These are phyloP conservation scores for Leptobrachium ailaonicum DNA, from an alignment of 2,113 vertebrate genomes.

Conservation along the genomic window DNA sequence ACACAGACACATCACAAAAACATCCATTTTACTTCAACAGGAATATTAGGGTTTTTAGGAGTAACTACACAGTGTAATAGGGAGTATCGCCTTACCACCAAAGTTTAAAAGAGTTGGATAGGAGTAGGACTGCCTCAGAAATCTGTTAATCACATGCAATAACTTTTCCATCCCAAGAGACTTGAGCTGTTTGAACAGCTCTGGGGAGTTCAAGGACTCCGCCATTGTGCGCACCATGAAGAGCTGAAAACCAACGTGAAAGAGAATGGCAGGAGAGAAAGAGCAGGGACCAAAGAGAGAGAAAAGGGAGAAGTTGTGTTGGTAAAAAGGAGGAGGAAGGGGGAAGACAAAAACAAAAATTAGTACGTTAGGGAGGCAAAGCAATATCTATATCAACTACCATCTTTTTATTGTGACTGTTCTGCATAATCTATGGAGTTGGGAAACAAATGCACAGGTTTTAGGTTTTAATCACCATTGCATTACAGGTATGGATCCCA, in stretches of 20 bases:
- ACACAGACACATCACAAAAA: conserved; percentile 30
- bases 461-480: no score
- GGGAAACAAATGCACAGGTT: no score
- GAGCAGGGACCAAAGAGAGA: conserved; percentile 4
- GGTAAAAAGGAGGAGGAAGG: conserved; percentile 64
- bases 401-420: not conserved
- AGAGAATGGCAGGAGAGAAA: conserved; percentile 55
- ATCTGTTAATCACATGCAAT: conserved; percentile 80
- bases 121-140: conserved; percentile 81
- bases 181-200: conserved; percentile 80
- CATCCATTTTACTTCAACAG: conserved; percentile 38
- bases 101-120: conserved; percentile 81
- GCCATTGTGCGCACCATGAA: conserved; percentile 83
- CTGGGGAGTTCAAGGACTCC: conserved; percentile 78
- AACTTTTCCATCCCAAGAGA: conserved; percentile 80
- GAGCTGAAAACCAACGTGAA: conserved; percentile 78
- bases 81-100: conserved; percentile 77
- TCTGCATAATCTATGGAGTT: no score
- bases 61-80: conserved; percentile 57
- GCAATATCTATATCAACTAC: conserved; percentile 19
- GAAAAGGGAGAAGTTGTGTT: conserved; percentile 56
- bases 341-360: conserved; percentile 52
- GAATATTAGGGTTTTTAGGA: conserved; percentile 55
- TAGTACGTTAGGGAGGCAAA: conserved; percentile 64
- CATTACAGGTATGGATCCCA: no score